Conservation (phyloP, 2,113 vertebrate genomes). For the Dicaeum eximium region DNA sequence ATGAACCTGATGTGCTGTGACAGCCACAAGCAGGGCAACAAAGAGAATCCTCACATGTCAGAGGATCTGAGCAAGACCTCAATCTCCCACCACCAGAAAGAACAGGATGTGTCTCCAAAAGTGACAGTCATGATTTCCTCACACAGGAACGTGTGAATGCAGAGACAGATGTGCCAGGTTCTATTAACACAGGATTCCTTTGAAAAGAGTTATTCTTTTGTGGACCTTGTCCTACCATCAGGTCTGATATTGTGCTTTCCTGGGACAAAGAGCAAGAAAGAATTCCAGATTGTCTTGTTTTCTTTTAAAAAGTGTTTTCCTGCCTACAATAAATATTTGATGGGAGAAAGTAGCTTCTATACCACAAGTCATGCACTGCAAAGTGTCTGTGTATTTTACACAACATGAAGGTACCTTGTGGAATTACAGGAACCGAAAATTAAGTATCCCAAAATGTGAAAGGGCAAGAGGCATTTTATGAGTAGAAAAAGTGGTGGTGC, state of each 20-base stretch:
- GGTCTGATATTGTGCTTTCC: background rate
- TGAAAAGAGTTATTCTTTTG: background rate
- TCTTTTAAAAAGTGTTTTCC: background rate
- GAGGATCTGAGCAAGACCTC: background rate
- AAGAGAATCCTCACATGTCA: background rate
- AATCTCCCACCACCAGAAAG: background rate
- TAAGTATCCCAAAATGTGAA: background rate
- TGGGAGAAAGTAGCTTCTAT: background rate
- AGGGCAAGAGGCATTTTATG: background rate
- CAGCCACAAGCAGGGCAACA: conserved; percentile 18
- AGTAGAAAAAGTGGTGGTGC: background rate
- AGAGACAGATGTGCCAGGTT: background rate
- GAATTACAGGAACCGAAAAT: background rate
- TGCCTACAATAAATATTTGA: background rate
- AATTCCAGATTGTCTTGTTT: background rate
- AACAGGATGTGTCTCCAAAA: background rate
- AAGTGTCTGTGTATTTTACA: background rate
- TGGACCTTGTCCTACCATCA: background rate
- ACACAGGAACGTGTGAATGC: background rate
- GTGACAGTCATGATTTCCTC: background rate
- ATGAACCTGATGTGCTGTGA: background rate
- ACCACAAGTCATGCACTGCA: background rate
- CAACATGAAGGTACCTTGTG: background rate
- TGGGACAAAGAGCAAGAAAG: background rate
- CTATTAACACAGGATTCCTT: background rate